These are phyloP conservation scores for Sinohyriopsis cumingii DNA, from an alignment of 2,888 invertebrate genomes.

Conservation along the genomic window DNA sequence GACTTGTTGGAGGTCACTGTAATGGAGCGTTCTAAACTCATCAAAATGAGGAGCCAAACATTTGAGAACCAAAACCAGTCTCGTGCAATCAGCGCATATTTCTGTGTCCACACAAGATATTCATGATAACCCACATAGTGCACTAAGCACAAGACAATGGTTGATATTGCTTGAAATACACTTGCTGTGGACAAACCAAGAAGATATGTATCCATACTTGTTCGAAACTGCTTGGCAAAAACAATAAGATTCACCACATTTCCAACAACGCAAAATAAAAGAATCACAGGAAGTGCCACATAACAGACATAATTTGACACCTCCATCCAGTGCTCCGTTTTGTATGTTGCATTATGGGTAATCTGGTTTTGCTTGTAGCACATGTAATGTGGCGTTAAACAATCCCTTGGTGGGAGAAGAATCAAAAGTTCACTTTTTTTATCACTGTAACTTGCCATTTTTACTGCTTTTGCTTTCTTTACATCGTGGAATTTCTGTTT, in stretches of 20 bases:
- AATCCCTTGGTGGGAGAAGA: conserved; percentile 51
- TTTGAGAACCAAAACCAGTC: conserved; percentile 68
- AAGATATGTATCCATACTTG: conserved; percentile 65
- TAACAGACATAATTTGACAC: conserved; percentile 60
- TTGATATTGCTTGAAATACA: conserved; percentile 50
- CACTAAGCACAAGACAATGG: conserved; percentile 51
- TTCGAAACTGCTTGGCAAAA: conserved; percentile 55
- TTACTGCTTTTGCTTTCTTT: no score
- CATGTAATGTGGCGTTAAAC: conserved; percentile 49
- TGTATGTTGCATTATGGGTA: conserved; percentile 24
- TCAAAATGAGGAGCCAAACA: conserved; percentile 66
- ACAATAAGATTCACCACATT: conserved; percentile 63
- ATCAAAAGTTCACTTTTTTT: conserved; percentile 39
- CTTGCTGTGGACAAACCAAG: conserved; percentile 59
- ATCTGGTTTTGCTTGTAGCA: conserved; percentile 34
- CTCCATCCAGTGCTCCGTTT: conserved; percentile 52
- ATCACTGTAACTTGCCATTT: conserved; percentile 19
- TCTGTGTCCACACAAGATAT: conserved; percentile 54
- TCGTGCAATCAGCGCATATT: conserved; percentile 58
- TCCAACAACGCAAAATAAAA: conserved; percentile 56
- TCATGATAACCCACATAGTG: conserved; percentile 59
- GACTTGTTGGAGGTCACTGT: conserved; percentile 57
- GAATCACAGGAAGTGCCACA: conserved; percentile 60
- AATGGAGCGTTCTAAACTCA: conserved; percentile 63
- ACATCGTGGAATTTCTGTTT: no score